A percentile compares a stretch with the other conserved stretches of the same genome.
Evolutionary conservation across 23 tunicate genomes (phyloP).

Genomic region (Styela clava): DNA sequence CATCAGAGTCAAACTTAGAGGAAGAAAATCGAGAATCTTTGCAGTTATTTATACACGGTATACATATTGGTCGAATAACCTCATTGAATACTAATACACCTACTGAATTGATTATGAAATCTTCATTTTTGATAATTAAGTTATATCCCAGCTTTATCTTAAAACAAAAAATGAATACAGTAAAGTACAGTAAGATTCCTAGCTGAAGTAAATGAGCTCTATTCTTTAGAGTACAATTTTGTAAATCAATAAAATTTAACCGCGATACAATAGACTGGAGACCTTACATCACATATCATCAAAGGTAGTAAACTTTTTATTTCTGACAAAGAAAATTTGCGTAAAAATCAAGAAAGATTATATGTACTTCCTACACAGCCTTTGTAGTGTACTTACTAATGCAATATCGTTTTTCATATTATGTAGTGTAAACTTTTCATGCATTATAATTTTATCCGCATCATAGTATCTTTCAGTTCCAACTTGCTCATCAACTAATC

Average conservation of each 20-base stretch:
- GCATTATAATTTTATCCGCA: slow-evolving; percentile 3
- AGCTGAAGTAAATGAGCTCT: too few relatives aligned
- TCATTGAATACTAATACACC: neutral
- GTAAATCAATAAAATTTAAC: too few relatives aligned
- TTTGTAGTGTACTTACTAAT: slow-evolving; percentile 2
- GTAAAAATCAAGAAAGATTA: too few relatives aligned
- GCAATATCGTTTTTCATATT: slow-evolving; percentile 14
- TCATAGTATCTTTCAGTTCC: neutral
- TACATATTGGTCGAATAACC: slow-evolving; percentile 15
- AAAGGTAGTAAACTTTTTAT: too few relatives aligned
- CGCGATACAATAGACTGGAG: too few relatives aligned
- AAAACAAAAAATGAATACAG: neutral
- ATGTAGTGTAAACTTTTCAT: neutral
- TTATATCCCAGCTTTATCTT: neutral
- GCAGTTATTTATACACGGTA: slow-evolving; percentile 18
- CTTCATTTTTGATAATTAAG: neutral
- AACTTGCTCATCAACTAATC: neutral
- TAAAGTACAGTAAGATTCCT: too few relatives aligned
- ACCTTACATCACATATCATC: too few relatives aligned
- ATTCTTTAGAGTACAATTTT: too few relatives aligned
- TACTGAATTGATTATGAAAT: neutral
- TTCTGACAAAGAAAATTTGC: too few relatives aligned
- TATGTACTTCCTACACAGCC: too few relatives aligned
- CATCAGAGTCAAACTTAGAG: neutral
- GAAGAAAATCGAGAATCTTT: neutral